A percentile compares a stretch with the other conserved stretches of the same genome.
Conservation (phyloP, 2,113 vertebrate genomes). For the Theropithecus gelada region DNA sequence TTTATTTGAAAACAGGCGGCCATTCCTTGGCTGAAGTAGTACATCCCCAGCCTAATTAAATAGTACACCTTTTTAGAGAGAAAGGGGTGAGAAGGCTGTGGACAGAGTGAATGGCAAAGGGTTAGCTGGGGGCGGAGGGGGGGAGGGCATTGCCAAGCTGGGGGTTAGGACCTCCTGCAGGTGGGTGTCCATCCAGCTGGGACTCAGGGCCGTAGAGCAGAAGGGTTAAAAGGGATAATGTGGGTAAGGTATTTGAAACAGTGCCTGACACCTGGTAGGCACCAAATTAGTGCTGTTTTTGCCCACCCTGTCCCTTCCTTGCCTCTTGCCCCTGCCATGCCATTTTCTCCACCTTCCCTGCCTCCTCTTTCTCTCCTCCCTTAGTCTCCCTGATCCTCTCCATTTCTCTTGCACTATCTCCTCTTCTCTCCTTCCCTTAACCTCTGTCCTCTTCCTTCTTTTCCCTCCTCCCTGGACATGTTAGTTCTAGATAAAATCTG, state of each 20-base stretch:
- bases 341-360: not conserved
- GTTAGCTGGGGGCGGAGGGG: rapidly evolving
- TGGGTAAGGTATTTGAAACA: not conserved
- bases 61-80: not conserved
- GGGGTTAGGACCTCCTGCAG: not conserved
- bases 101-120: not conserved
- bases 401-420: not conserved
- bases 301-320: not conserved
- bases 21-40: not conserved
- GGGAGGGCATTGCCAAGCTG: not conserved
- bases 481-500: not conserved
- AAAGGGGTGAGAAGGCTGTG: not conserved
- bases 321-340: too few relatives aligned
- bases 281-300: not conserved
- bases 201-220: not conserved
- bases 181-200: not conserved
- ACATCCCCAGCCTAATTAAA: not conserved
- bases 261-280: too few relatives aligned
- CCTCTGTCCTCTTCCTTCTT: not conserved
- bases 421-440: not conserved
- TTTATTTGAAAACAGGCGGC: not conserved
- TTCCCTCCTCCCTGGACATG: too few relatives aligned
- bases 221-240: not conserved
- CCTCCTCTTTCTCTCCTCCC: not conserved
- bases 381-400: not conserved